Conservation (phyloP, 2,888 invertebrate genomes). For the Trichacis sp. region DNA sequence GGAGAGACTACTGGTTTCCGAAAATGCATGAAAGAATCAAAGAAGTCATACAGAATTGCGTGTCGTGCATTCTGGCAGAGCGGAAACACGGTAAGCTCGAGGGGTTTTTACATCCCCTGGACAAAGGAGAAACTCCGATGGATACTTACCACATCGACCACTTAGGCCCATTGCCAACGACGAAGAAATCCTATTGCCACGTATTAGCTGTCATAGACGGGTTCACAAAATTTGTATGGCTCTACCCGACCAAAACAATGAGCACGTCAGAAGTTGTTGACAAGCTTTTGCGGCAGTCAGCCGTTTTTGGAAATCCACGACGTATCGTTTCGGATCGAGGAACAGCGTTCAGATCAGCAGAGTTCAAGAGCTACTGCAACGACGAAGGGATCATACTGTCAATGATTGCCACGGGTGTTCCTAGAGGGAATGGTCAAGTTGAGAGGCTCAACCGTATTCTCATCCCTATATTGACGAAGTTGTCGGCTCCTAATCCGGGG, state of each 20-base stretch:
- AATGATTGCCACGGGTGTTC: slow-evolving; percentile 25
- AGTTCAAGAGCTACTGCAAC: slow-evolving; percentile 6
- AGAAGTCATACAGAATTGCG: slow-evolving; percentile 24
- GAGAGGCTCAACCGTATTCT: slow-evolving; percentile 2
- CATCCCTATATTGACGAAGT: slow-evolving; percentile 9
- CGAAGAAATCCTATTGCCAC: slow-evolving; percentile 2
- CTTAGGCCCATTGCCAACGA: background rate
- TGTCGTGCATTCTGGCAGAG: background rate
- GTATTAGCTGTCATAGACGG: background rate
- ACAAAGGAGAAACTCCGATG: background rate
- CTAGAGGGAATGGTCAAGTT: slow-evolving; percentile 54
- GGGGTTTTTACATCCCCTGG: slow-evolving; percentile 44
- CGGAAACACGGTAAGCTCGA: slow-evolving; percentile 25
- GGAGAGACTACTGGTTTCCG: slow-evolving; percentile 50
- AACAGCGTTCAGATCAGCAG: slow-evolving; percentile 9
- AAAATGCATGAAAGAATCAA: slow-evolving; percentile 30
- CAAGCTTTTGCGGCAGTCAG: slow-evolving; percentile 10
- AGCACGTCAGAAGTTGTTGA: slow-evolving; percentile 30
- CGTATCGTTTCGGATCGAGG: slow-evolving; percentile 57
- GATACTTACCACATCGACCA: too few relatives aligned
- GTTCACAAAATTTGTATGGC: slow-evolving; percentile 3
- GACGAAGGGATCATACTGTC: slow-evolving; percentile 6
- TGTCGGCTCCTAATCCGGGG: slow-evolving; percentile 1
- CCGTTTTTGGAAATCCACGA: slow-evolving; percentile 60
- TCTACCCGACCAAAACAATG: background rate